Conservation (phyloP, 2,888 invertebrate genomes). For the Meandrusa payeni region DNA sequence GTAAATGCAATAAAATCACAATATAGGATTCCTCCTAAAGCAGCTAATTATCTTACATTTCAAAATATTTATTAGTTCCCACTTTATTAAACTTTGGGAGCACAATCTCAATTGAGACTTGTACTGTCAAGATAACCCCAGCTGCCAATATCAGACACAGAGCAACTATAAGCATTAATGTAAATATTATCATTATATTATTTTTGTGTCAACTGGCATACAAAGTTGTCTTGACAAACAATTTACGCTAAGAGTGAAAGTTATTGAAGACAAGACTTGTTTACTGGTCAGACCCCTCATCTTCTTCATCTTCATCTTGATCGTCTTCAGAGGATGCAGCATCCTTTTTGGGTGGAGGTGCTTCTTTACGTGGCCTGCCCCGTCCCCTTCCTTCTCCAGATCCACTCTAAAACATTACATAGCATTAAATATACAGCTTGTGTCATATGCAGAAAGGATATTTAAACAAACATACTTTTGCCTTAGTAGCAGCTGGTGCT, state of each 20-base stretch:
- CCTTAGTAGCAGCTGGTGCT: conserved; percentile 62
- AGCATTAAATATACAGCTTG: conserved; percentile 1
- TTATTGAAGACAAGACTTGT: conserved; percentile 50
- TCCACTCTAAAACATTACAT: conserved; percentile 44
- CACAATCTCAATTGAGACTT: conserved; percentile 63
- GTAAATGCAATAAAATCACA: conserved; percentile 61
- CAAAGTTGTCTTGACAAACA: conserved; percentile 70
- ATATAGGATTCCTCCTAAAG: conserved; percentile 36
- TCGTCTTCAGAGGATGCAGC: conserved; percentile 74
- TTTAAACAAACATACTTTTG: conserved; percentile 54
- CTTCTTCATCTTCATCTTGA: conserved; percentile 74
- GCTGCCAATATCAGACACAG: conserved; percentile 37
- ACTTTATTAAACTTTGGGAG: conserved; percentile 67
- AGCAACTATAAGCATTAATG: conserved; percentile 40
- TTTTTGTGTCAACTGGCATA: conserved; percentile 43
- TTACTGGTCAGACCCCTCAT: conserved; percentile 78
- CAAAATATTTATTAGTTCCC: conserved; percentile 50
- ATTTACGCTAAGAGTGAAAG: conserved; percentile 71
- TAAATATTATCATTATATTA: conserved; percentile 46
- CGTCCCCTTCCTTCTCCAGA: conserved; percentile 69
- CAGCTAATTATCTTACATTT: conserved; percentile 44
- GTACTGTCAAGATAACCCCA: conserved; percentile 67
- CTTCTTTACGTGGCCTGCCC: conserved; percentile 73
- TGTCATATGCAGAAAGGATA: too few species aligned
- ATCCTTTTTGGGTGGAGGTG: conserved; percentile 72